phyloP scores from a whole-genome alignment of 2,113 vertebrate species.

The Pitta sordida region DNA sequence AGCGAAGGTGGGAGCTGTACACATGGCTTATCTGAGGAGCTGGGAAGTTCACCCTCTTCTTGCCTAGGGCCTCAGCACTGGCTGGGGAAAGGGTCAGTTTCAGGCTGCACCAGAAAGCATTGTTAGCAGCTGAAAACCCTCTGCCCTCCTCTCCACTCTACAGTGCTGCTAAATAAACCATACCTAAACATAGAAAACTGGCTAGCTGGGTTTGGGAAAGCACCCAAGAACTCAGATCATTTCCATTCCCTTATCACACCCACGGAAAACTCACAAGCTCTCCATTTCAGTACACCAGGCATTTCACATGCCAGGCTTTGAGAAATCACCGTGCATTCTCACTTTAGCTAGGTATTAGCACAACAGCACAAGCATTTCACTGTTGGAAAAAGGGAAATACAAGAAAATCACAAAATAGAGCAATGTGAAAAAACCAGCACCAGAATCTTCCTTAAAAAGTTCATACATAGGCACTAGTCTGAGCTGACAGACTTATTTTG shows the following conservation, averaged over 20 bases:
- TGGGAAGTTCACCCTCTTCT: neutral
- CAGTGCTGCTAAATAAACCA: neutral
- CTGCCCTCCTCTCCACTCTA: neutral
- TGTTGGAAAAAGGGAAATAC: neutral
- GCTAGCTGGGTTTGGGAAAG: constrained; percentile 48
- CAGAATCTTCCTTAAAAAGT: neutral
- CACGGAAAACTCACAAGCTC: constrained; percentile 14
- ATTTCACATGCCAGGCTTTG: neutral
- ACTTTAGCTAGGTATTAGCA: neutral
- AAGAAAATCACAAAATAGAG: neutral
- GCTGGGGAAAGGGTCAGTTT: neutral
- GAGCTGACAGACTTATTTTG: neutral
- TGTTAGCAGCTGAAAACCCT: neutral
- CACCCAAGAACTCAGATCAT: constrained; percentile 30
- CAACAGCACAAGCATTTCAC: neutral
- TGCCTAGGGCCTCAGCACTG: neutral
- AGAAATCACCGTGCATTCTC: neutral
- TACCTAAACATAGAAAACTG: constrained; percentile 50
- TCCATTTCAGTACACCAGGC: neutral
- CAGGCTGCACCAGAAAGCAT: neutral
- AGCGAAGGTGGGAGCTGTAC: neutral
- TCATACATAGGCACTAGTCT: neutral
- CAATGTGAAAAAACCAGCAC: neutral
- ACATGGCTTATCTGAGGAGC: neutral
- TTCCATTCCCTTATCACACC: constrained; percentile 50